These are phyloP conservation scores for Myiotriccus ornatus DNA, from an alignment of 2,797 vertebrate species.

Conservation along the genomic window DNA sequence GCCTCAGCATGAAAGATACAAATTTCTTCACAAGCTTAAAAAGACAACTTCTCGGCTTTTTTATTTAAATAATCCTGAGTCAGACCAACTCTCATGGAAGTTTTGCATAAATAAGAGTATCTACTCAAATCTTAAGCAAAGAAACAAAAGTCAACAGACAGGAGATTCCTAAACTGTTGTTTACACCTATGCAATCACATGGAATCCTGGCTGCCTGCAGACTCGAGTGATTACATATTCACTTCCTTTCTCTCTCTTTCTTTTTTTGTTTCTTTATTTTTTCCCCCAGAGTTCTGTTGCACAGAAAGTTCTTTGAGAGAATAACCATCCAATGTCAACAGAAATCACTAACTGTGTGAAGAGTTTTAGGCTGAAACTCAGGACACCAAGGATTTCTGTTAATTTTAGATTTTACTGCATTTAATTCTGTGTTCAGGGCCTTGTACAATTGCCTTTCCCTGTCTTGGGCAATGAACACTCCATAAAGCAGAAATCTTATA, in stretches of 20 bases:
- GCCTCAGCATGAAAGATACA: background rate
- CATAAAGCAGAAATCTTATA: background rate
- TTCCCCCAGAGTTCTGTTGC: rapidly evolving
- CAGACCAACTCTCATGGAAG: background rate
- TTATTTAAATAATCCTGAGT: background rate
- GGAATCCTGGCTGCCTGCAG: background rate
- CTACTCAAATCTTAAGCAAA: background rate
- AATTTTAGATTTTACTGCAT: background rate
- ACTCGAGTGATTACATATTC: background rate
- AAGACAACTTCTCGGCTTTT: background rate
- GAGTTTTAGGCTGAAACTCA: background rate
- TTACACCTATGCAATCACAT: background rate
- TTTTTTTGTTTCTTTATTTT: background rate
- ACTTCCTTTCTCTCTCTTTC: background rate
- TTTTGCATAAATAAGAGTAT: background rate
- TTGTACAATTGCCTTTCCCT: background rate
- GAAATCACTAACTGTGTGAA: background rate
- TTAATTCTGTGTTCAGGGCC: background rate
- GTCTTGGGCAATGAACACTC: background rate
- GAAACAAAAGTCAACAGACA: background rate
- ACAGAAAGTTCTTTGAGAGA: background rate
- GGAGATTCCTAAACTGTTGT: background rate
- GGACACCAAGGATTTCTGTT: background rate
- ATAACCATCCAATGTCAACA: background rate
- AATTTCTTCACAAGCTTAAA: background rate